Conservation (phyloP, 2,888 invertebrate genomes). For the Drosophila meridiana region DNA sequence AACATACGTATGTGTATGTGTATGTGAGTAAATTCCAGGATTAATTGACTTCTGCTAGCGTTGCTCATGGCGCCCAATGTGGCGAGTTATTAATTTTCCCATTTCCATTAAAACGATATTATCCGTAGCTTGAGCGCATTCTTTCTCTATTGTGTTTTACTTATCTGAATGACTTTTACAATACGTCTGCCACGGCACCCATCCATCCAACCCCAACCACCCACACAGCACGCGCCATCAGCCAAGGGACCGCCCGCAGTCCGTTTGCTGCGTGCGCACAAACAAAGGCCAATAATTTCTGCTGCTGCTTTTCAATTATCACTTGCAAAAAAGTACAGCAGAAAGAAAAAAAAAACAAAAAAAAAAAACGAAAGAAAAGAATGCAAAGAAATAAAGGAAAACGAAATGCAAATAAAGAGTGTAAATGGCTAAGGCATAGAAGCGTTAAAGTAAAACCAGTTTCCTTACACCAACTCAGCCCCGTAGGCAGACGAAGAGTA, state of each 20-base stretch:
- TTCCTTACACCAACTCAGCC: background rate
- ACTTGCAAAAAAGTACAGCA: constrained; percentile 24
- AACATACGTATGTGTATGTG: background rate
- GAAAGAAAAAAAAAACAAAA: background rate
- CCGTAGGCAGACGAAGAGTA: constrained; percentile 50
- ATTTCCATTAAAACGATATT: constrained; percentile 49
- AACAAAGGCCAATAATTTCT: constrained; percentile 63
- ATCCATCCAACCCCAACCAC: background rate
- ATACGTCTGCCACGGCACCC: background rate
- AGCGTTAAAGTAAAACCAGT: constrained; percentile 56
- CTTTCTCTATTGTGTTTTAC: constrained; percentile 30
- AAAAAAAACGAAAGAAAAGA: constrained; percentile 5
- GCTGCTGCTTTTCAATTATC: constrained; percentile 58
- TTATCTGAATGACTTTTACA: constrained; percentile 46
- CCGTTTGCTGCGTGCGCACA: constrained; percentile 30
- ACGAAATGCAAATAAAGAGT: constrained; percentile 58
- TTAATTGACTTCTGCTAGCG: constrained; percentile 36
- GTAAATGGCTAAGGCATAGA: constrained; percentile 51
- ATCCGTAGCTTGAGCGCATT: constrained; percentile 11
- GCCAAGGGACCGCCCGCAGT: background rate
- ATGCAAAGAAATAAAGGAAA: constrained; percentile 37
- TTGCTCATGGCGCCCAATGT: constrained; percentile 21
- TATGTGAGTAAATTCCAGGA: background rate
- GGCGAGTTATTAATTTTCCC: constrained; percentile 55
- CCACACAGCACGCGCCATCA: background rate